phyloP scores from a whole-genome alignment of 2,113 vertebrate genomes.

The Cettia cetti region DNA sequence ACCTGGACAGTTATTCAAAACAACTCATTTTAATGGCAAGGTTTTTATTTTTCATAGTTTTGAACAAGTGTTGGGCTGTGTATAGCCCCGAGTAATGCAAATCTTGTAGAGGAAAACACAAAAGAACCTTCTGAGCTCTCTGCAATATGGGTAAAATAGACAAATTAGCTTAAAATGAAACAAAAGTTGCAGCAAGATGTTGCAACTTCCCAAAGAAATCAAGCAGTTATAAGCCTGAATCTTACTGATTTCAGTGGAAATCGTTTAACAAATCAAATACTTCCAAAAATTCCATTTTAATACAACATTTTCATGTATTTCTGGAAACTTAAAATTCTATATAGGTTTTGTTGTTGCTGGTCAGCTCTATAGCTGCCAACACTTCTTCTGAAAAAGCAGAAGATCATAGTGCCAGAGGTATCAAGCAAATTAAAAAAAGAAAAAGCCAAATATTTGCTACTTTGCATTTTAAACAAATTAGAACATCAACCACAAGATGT shows the following conservation, averaged over 20 bases:
- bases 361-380: not conserved
- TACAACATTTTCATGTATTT: not conserved
- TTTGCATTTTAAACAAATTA: not conserved
- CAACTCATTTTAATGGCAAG: not conserved
- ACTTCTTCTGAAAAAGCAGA: not conserved
- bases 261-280: not conserved
- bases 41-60: not conserved
- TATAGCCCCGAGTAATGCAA: not conserved
- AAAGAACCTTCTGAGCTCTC: not conserved
- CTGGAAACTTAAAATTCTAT: not conserved
- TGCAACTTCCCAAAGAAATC: not conserved
- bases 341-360: not conserved
- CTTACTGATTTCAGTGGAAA: not conserved
- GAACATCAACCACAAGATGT: constrained; percentile 62
- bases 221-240: not conserved
- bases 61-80: not conserved
- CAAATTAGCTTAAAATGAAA: not conserved
- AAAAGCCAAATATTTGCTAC: not conserved
- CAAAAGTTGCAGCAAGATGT: not conserved
- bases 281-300: not conserved
- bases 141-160: not conserved
- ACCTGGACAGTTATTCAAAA: not conserved
- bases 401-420: not conserved
- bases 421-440: not conserved
- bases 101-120: not conserved